Conservation (phyloP, 2,797 vertebrate species). For the Bovichtus diacanthus region DNA sequence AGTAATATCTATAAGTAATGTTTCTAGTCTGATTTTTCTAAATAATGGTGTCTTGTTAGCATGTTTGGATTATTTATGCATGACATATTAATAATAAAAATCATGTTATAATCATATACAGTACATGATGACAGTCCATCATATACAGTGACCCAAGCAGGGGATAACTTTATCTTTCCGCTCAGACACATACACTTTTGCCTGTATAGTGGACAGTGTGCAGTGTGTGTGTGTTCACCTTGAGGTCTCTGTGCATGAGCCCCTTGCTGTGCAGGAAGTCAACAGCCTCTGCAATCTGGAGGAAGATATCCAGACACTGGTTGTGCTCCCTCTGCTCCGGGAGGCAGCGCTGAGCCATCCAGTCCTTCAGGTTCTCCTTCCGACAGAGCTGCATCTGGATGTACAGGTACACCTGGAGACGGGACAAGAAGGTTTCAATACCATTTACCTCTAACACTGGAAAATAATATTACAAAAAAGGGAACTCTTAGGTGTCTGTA, state of each 20-base stretch:
- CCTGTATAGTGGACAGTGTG: neutral
- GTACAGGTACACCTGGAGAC: slow-evolving; percentile 92
- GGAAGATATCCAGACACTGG: slow-evolving; percentile 94
- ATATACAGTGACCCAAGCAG: no score
- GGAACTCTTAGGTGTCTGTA: neutral
- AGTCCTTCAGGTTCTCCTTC: slow-evolving; percentile 99
- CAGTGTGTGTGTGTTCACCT: slow-evolving; percentile 83
- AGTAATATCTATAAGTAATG: no score
- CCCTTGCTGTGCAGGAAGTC: slow-evolving; percentile 97
- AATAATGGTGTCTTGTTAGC: no score
- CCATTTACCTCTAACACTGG: neutral
- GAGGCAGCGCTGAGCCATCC: slow-evolving; percentile 92
- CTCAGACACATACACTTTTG: neutral
- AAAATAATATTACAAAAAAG: neutral
- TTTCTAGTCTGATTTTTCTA: no score
- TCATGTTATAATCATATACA: no score
- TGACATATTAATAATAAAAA: no score
- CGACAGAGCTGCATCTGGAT: slow-evolving; percentile 99
- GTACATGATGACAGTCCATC: neutral
- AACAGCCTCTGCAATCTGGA: slow-evolving; percentile 97
- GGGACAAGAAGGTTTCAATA: neutral
- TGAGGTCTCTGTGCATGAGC: slow-evolving; percentile 99
- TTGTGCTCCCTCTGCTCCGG: slow-evolving; percentile 91
- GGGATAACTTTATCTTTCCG: neutral
- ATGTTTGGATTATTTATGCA: no score